Base-by-base conservation (phyloP, 1,140 invertebrate genomes). In the Lineus longissimus region DNA sequence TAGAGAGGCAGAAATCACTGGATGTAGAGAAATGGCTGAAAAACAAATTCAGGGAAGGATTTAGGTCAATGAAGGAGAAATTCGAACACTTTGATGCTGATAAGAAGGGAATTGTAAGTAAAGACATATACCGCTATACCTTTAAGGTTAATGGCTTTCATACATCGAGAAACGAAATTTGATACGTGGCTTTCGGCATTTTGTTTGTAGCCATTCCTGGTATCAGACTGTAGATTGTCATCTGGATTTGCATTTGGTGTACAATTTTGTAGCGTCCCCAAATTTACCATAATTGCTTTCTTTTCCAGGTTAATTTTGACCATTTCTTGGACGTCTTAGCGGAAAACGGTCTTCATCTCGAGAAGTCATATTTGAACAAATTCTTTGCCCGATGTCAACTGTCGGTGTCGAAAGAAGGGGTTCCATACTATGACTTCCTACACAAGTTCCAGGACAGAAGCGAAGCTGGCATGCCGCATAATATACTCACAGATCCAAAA, bases 41-140 rank as follows among this genome's bases (percentile, higher is more conserved):
- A 64, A 74, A 76, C 47, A 81, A 81, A 66, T 82, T 82, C 69
- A 67, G 79, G 43, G 77, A 81, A 64, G 81, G 81, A 15, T 82
- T 80, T 67, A 61, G 64, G 13, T 65, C 67, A 27, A 79, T 82
- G 75, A 73, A 76, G 43, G 71, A 74, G 29, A 66, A 66, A n/a
- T 81, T 82, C 66, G 75, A 82, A 69, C 67, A 68, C 2, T 68
- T 71, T 57, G 81, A 82, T 65, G 29, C 70, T 1, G 69, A 76
- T 58, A 73, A 71, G 41, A 73, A 65, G 1, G 81, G 79, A 59
- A 55, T 72, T 29, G 79, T 82, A 62, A 69, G 75, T 30, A 19
- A 40, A 19, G 9, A 15, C 7, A n/a, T n/a, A 15, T 1, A n/a
- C n/a, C n/a, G n/a, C n/a, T n/a, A n/a, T n/a, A n/a, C n/a, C n/a